Base-by-base conservation (phyloP, 92 coral and sea anemone species). In the Phenganax marumi region DNA sequence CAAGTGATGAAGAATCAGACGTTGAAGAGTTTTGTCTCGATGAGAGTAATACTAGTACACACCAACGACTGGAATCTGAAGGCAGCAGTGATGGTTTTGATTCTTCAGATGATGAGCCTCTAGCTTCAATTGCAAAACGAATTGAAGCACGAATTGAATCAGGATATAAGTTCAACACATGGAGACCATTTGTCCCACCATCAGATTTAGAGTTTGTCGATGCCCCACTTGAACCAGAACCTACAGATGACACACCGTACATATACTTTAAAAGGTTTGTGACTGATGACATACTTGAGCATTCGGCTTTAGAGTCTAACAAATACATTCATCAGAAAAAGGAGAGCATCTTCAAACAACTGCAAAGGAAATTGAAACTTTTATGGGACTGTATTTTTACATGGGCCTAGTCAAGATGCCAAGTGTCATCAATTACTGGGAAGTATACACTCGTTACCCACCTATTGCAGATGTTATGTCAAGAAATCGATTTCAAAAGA, bases 391-490 rank as follows among this genome's bases (percentile, higher is more conserved):
- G 33, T 69, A 69, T 39, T 69, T 69, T 6, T 51, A 69, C 52
- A 69, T 69, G 75, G 75, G 75, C 22, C 8, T 68, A 14, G 73
- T 68, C 10, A 8, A 69, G 18, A 33, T 69, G 75, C 75, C 75
- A 69, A 13, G 13, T 69, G 75, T 69, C 46, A 0, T 49, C 7
- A 8, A 3, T 69, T 69, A 69, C 46, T 69, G 75, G 54, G 75
- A 69, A 39, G 12, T 23, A 43, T 8, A 14, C 17, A 69, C 52
- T 49, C 75, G 75, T 2, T 69, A 33, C 25, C 75, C 75, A 2
- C 51, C 53, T 2, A 39, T 69, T 69, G 75, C 75, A 11, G 75
- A 69, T 69, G 75, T 69, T 46, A 69, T 69, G 75, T 69, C 52
- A n/a, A 69, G 75, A 16, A 69, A 69, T 19, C 75, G 75, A 16